Evolutionary conservation across 2,888 invertebrate species (phyloP).

Genomic region (Pollenia angustigena): DNA sequence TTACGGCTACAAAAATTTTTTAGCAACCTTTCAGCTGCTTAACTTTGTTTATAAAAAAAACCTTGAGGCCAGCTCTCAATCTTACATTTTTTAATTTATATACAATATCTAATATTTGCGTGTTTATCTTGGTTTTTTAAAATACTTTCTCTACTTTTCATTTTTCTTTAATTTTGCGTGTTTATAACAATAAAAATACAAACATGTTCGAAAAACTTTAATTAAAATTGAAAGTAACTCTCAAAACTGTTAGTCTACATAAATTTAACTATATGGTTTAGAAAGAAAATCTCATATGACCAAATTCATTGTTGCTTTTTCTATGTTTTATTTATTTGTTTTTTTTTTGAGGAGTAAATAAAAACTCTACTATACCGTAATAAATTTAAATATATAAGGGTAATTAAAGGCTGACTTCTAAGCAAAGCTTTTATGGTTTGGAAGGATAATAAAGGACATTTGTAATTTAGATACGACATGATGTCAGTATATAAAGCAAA

Average conservation of each 20-base stretch:
- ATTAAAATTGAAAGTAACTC: conserved; percentile 40
- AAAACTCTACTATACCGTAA: not conserved
- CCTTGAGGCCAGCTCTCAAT: no score
- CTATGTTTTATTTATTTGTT: not conserved
- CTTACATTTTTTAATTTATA: not conserved
- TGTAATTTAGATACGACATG: no score
- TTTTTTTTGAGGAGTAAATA: not conserved
- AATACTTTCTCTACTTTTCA: conserved; percentile 40
- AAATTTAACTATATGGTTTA: not conserved
- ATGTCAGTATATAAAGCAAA: no score
- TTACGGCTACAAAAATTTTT: no score
- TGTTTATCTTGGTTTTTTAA: conserved; percentile 14
- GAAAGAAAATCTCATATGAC: not conserved
- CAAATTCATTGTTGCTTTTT: not conserved
- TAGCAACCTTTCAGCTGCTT: no score
- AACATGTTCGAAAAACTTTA: not conserved
- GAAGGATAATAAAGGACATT: not conserved
- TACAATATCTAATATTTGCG: conserved; percentile 25
- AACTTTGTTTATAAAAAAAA: no score
- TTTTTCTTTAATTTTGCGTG: conserved; percentile 57
- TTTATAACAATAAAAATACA: conserved; percentile 33
- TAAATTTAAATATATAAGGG: not conserved
- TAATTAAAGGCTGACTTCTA: not conserved
- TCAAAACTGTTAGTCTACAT: conserved; percentile 6
- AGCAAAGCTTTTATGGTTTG: not conserved